Conservation (phyloP, 2,888 invertebrate genomes). For the Patella pellucida region DNA sequence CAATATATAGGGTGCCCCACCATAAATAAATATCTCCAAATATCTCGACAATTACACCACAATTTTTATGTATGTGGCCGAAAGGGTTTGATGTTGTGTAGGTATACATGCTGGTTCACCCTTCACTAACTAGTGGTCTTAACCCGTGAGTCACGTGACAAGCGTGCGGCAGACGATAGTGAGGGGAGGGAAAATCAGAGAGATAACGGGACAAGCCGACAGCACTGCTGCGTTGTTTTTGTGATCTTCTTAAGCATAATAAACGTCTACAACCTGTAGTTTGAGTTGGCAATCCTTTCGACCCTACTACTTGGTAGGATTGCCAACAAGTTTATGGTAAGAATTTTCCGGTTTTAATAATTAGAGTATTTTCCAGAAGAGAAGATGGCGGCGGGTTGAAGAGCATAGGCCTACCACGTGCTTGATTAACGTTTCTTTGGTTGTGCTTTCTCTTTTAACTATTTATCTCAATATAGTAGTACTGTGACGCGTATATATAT, state of each 20-base stretch:
- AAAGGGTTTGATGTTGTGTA: too few relatives aligned
- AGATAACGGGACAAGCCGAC: background rate
- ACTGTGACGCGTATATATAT: too few relatives aligned
- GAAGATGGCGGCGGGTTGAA: too few relatives aligned
- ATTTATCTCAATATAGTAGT: background rate
- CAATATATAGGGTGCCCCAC: too few relatives aligned
- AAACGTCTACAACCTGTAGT: background rate
- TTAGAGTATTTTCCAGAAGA: background rate
- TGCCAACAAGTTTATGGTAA: background rate
- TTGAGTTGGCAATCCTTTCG: background rate
- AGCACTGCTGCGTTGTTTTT: constrained; percentile 2
- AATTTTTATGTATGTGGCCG: too few relatives aligned
- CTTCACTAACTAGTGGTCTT: too few relatives aligned
- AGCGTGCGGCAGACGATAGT: background rate
- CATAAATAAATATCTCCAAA: too few relatives aligned
- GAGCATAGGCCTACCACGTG: background rate
- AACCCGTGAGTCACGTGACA: too few relatives aligned
- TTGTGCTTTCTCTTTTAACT: background rate
- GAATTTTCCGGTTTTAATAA: background rate
- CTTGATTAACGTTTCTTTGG: background rate
- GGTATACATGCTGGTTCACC: too few relatives aligned
- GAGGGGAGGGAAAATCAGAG: background rate
- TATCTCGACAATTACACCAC: too few relatives aligned
- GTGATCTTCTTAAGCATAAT: background rate
- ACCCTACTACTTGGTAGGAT: background rate